Conservation (phyloP, 2,888 invertebrate species). For the Aporophyla lueneburgensis region DNA sequence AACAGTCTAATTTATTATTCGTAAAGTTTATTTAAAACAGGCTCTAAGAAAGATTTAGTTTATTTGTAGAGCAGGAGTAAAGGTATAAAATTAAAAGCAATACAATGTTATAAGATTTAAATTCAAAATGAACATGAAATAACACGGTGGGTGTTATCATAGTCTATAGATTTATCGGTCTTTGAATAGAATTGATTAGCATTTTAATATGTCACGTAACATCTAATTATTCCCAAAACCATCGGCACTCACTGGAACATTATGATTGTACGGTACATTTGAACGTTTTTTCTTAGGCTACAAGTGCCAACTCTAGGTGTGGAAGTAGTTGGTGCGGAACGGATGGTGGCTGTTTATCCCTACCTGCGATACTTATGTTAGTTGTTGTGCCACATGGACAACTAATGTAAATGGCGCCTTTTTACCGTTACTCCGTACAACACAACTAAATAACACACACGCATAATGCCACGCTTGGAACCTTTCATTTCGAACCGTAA, state of each 20-base stretch:
- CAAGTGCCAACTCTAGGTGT: slow-evolving; percentile 53
- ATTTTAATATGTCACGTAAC: slow-evolving; percentile 36
- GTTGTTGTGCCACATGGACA: slow-evolving; percentile 76
- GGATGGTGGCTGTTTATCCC: slow-evolving; percentile 67
- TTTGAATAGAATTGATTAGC: slow-evolving; percentile 27
- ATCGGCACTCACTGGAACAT: slow-evolving; percentile 28
- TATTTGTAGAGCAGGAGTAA: slow-evolving; percentile 30
- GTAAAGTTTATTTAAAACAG: slow-evolving; percentile 45
- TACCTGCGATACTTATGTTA: slow-evolving; percentile 71
- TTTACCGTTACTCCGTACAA: slow-evolving; percentile 84
- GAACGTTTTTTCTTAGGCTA: slow-evolving; percentile 48
- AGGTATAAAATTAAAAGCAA: slow-evolving; percentile 22
- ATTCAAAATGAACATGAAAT: slow-evolving; percentile 29
- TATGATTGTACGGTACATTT: slow-evolving; percentile 45
- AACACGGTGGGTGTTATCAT: slow-evolving; percentile 23
- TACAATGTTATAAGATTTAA: slow-evolving; percentile 32
- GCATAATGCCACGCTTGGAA: slow-evolving; percentile 80
- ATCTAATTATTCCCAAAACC: slow-evolving; percentile 38
- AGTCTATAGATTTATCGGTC: slow-evolving; percentile 13
- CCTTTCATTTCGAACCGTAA: slow-evolving; percentile 75
- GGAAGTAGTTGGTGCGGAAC: slow-evolving; percentile 72
- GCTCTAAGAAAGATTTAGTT: slow-evolving; percentile 24
- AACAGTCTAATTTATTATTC: slow-evolving; percentile 38
- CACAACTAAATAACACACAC: slow-evolving; percentile 81
- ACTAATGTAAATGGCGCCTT: slow-evolving; percentile 81